Evolutionary conservation across 2,888 invertebrate species (phyloP).

Genomic region (Hartigia nigra): DNA sequence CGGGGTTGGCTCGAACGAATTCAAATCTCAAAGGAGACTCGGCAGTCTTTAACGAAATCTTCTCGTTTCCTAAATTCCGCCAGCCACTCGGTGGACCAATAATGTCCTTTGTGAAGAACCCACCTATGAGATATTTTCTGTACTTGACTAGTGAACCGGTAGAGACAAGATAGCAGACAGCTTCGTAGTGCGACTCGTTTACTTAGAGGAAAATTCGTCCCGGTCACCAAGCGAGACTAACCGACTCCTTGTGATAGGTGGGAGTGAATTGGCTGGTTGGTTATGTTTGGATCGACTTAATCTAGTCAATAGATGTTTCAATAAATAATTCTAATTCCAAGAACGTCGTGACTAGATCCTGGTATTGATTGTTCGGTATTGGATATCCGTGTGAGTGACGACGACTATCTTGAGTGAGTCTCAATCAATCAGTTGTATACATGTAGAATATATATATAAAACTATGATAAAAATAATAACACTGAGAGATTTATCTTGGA

Average conservation of each 20-base stretch:
- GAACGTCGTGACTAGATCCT: neutral
- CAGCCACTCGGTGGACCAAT: neutral
- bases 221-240: neutral
- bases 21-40: neutral
- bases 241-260: neutral
- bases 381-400: neutral
- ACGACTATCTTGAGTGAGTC: neutral
- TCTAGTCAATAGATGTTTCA: neutral
- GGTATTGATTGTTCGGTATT: neutral
- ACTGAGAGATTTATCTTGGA: too few species aligned
- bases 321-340: neutral
- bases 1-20: neutral
- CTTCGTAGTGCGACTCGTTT: neutral
- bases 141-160: neutral
- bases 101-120: neutral
- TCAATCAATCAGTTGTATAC: neutral
- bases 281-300: neutral
- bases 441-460: neutral
- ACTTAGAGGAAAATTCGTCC: neutral
- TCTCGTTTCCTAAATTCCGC: neutral
- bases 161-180: neutral
- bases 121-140: neutral
- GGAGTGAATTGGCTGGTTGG: neutral
- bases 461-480: neutral
- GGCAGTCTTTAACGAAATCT: neutral